Conservation (phyloP, 2,888 invertebrate species). For the Dolichopus griseipennis region DNA sequence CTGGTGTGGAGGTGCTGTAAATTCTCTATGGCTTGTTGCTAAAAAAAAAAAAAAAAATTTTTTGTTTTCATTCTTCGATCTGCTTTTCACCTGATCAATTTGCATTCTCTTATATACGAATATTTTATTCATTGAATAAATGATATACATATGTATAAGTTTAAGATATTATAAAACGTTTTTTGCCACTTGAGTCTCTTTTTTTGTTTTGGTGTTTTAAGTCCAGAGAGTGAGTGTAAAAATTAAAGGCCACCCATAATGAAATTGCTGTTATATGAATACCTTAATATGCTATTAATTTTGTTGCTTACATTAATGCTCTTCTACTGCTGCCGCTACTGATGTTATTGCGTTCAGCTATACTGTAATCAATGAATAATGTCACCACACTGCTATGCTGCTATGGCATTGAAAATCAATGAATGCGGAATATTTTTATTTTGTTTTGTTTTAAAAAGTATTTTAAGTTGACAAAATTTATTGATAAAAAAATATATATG, state of each 20-base stretch:
- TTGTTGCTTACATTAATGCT: too few species aligned
- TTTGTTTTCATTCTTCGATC: not conserved
- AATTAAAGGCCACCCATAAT: not conserved
- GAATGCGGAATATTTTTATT: not conserved
- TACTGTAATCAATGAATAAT: too few species aligned
- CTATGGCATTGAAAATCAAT: not conserved
- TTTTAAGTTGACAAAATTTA: constrained; percentile 6
- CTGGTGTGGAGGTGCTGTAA: not conserved
- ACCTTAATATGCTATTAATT: too few species aligned
- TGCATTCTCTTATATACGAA: not conserved
- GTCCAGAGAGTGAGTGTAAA: not conserved
- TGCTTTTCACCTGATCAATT: not conserved
- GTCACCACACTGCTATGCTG: too few species aligned
- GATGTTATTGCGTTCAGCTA: too few species aligned
- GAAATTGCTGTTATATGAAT: not conserved
- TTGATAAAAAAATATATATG: not conserved
- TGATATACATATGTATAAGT: too few species aligned
- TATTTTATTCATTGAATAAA: too few species aligned
- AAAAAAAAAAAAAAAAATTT: too few species aligned
- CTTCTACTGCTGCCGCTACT: too few species aligned
- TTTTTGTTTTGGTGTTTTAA: too few species aligned
- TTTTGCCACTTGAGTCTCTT: not conserved
- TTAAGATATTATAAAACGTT: not conserved
- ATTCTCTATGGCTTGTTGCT: not conserved
- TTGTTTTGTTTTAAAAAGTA: not conserved